Base-by-base conservation (phyloP, 2,888 invertebrate species). In the Andrena haemorrhoa region DNA sequence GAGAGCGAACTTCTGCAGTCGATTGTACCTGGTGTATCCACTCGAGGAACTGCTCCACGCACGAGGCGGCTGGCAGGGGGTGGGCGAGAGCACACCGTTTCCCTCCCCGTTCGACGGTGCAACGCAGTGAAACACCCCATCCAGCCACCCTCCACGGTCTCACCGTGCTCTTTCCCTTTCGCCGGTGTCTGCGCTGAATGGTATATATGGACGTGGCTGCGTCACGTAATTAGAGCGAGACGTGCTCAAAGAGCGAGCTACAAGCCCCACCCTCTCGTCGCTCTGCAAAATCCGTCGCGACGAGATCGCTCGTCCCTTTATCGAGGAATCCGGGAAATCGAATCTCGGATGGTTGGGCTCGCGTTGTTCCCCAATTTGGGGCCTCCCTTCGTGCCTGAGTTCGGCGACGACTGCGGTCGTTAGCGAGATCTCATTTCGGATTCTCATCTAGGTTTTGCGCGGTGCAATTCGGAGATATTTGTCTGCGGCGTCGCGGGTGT, bases 171-270 rank as follows among this genome's bases (percentile, higher is more conserved):
- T 80, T 77, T 79, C 78, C 41, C 75, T 68, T 69, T 53, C 86
- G 47, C 64, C 69, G 26, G 29, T 63, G 51, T 35, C 71, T 84
- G 65, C 63, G 74, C 41, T 71, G 74, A 61, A 60, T 61, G 71
- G 70, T 73, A 82, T 75, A 78, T 83, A 83, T 78, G 83, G 73
- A 78, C 82, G 66, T 66, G 73, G 58, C 64, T 75, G 79, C 78
- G 76, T 84, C 86, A 80, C 81, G 88, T 88, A 91, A 91, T 92
- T 91, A 92, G 90, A 89, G 88, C 90, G 83, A 85, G 84, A 88
- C 89, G 88, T 89, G 88, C 84, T 91, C 88, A 91, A 90, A 90
- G 86, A 86, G 82, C 75, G 29, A 65, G 66, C 70, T 66, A 26
- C 23, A 1, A 3, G 47, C 66, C 51, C 75, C 49, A 23, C 47